Evolutionary conservation across 2,113 vertebrate genomes (phyloP).

Genomic region (Ptyas mucosa): DNA sequence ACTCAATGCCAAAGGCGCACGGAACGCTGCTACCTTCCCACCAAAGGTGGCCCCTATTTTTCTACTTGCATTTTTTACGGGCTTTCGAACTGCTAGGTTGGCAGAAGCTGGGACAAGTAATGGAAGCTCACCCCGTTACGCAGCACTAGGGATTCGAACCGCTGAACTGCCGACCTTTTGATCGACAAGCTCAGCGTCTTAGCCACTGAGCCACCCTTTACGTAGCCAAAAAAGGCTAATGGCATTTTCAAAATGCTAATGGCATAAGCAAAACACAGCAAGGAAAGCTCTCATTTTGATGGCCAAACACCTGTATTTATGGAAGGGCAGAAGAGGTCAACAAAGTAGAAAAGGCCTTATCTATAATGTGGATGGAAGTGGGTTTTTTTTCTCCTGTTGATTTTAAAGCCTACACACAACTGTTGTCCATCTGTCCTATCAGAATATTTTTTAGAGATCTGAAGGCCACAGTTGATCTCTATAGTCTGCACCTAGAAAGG

Average conservation of each 20-base stretch:
- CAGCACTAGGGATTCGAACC: too few species aligned
- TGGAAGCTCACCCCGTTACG: too few species aligned
- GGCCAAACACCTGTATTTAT: background rate
- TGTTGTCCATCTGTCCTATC: background rate
- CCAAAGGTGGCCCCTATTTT: too few species aligned
- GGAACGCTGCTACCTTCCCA: too few species aligned
- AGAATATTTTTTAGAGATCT: background rate
- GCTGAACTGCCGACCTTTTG: too few species aligned
- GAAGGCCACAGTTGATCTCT: background rate
- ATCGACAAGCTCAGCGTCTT: too few species aligned
- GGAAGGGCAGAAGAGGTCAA: background rate
- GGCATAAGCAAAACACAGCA: background rate
- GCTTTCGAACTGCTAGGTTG: too few species aligned
- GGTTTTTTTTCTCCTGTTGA: background rate
- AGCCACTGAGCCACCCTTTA: background rate
- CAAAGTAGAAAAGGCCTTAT: background rate
- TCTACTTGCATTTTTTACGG: too few species aligned
- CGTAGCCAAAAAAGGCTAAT: background rate
- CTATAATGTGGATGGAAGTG: background rate
- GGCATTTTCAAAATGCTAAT: background rate
- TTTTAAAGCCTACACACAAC: background rate
- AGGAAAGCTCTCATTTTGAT: background rate
- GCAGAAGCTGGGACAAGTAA: too few species aligned
- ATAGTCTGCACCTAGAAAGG: background rate
- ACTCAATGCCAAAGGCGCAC: too few species aligned